phyloP scores from a whole-genome alignment of 1,140 invertebrate genomes.

The Drosophila willistoni region DNA sequence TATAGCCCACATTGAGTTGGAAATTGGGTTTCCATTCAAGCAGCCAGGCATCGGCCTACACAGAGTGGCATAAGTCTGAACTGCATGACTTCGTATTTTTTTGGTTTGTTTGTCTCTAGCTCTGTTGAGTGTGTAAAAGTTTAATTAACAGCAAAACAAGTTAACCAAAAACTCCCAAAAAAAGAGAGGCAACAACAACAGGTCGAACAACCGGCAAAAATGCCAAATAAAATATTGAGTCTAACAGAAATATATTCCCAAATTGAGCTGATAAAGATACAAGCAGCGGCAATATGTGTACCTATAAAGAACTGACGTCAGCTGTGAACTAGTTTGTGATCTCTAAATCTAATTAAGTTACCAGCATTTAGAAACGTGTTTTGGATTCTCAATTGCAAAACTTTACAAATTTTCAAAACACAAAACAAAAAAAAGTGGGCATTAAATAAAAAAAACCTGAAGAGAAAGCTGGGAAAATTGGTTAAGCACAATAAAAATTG shows the following conservation, averaged over 20 bases:
- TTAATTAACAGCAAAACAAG: constrained; percentile 74
- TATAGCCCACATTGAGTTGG: constrained; percentile 63
- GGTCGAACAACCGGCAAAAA: constrained; percentile 43
- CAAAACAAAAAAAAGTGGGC: background rate
- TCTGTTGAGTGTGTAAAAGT: constrained; percentile 48
- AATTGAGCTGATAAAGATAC: constrained; percentile 36
- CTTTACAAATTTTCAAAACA: background rate
- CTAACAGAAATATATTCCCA: constrained; percentile 29
- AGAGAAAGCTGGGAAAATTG: constrained; percentile 65
- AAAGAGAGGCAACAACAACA: constrained; percentile 38
- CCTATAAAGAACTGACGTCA: constrained; percentile 37
- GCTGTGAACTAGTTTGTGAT: constrained; percentile 70
- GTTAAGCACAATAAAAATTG: constrained; percentile 41
- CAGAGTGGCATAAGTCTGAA: constrained; percentile 16
- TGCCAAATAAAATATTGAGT: constrained; percentile 24
- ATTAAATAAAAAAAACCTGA: background rate
- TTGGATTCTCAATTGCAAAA: constrained; percentile 32
- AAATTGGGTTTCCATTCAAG: constrained; percentile 70
- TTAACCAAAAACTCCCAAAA: constrained; percentile 39
- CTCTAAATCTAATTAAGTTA: constrained; percentile 75
- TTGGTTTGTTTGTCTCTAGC: constrained; percentile 34
- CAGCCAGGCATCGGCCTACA: constrained; percentile 39
- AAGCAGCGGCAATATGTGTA: background rate
- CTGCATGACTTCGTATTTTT: constrained; percentile 37
- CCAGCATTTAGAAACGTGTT: constrained; percentile 60